Evolutionary conservation across 2,113 vertebrate species (phyloP), one percentile per base, ranked within the genome.

Genomic region (Platysternon megacephalum): DNA sequence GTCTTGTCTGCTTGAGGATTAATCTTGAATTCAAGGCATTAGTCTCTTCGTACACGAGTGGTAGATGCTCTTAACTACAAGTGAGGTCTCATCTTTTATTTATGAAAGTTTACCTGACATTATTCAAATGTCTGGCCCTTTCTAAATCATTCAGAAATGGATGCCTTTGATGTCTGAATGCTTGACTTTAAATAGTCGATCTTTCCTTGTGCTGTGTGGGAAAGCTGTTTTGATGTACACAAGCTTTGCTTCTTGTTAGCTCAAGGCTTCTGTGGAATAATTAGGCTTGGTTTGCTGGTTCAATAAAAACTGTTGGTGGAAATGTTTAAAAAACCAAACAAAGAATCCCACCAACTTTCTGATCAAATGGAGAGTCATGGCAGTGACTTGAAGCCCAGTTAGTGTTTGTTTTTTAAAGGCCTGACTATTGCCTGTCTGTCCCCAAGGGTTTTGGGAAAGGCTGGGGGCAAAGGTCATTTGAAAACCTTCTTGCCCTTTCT

Each of bases 41-140:
- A 86, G 83, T 86, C 13, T 68, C 56, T 61, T 89, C 42, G 3
- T 85, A 42, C 68, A 8, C 74, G 86, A 92, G 32, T 79, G 72
- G 29, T 21, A 2, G 48, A 81, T 46, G 5, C 39, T 93, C 65
- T 93, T 89, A 68, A 81, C 80, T 95, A 91, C 55, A 76, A 93
- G 88, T 68, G 53, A 78, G 89, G 58, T 39, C 61, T 91, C 82
- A 92, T 95, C 93, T 96, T 89, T 94, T 91, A 91, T 96, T 97
- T 95, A 91, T 92, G 76, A 46, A 42, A 72, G 72, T 85, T 93
- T 89, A 90, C 90, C 49, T 96, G 55, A n/a, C 85, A 85, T 65
- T 78, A 87, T 85, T 94, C 86, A 92, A 82, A 72, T 89, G n/a
- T 88, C 53, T 97, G 52, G 74, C 51, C 68, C 49, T 90, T 93